Base-by-base conservation (phyloP, 2,113 vertebrate genomes). In the Fregata magnificens region DNA sequence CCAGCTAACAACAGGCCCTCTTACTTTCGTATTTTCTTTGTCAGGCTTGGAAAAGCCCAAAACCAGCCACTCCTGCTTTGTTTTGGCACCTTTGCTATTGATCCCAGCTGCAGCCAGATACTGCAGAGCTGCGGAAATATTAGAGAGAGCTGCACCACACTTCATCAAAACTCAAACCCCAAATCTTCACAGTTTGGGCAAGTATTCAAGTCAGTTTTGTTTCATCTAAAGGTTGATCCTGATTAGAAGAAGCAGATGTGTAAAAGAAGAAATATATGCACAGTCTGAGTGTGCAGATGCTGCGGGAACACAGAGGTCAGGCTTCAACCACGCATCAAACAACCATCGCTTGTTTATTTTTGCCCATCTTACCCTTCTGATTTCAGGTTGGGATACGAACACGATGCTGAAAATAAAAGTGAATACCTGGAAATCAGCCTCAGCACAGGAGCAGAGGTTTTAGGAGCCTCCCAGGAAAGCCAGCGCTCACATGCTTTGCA, bases 81-180 rank as follows among this genome's bases (percentile, higher is more conserved):
- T 90, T 94, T 93, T 97, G 90, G 93, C 90, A 95, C 74, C 82
- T 94, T 66, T 49, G 45, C 63, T 90, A 81, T 80, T 77, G 96
- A 90, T 94, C 74, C 71, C 85, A 92, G 80, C 88, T 86, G 90
- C 82, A 95, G 80, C 42, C 88, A 94, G 69, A 88, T 32, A 94
- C 59, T 16, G 8, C 50, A 67, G 79, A 81, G 59, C 71, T 78
- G 38, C 0, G 0, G 63, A 88, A 93, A 92, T 32, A 36, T 74
- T 74, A 28, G 58, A 70, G 58, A 69, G 40, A 86, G 73, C 63
- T 31, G 59, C 61, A 78, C 29, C 59, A 63, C 71, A 77, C 79
- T 93, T 88, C 71, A 94, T 90, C 71, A 90, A 79, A 93, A 78
- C 38, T 28, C 14, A 3, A 62, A 34, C 11, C 15, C 40, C 66